These are phyloP conservation scores for Macrophya annulata DNA, from an alignment of 2,888 invertebrate species.

Conservation along the genomic window DNA sequence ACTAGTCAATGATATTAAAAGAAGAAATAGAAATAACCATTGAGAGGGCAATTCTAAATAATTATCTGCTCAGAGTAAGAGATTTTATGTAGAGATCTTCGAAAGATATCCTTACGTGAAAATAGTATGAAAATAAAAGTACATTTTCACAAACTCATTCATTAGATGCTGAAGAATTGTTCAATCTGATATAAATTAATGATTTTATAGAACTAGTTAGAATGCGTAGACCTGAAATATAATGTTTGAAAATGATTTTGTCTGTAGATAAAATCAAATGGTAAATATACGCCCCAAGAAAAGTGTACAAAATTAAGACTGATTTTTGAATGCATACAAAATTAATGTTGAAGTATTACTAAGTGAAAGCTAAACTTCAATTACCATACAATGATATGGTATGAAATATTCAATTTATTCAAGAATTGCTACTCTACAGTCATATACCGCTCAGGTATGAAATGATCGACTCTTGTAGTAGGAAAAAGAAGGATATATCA, in stretches of 20 bases:
- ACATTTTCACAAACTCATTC: background rate
- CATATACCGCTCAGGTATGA: background rate
- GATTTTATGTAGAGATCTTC: background rate
- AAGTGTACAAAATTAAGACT: constrained; percentile 1
- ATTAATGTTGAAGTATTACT: constrained; percentile 2
- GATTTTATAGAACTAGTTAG: background rate
- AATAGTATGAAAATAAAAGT: background rate
- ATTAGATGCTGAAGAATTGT: constrained; percentile 14
- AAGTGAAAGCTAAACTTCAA: background rate
- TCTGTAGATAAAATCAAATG: background rate
- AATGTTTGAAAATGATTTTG: background rate
- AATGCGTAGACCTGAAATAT: constrained; percentile 26
- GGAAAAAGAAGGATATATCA: constrained; percentile 32
- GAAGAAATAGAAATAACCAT: background rate
- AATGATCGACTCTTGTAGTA: constrained; percentile 27
- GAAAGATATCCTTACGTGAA: constrained; percentile 46
- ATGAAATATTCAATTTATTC: background rate
- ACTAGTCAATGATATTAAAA: background rate
- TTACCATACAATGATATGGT: background rate
- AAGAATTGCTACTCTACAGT: constrained; percentile 13
- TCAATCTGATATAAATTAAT: background rate
- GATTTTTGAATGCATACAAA: constrained; percentile 15
- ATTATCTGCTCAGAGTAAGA: background rate
- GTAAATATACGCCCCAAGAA: constrained; percentile 1
- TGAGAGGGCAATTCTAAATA: background rate